Conservation (phyloP, 2,797 vertebrate species). For the Chromobotia macracanthus region DNA sequence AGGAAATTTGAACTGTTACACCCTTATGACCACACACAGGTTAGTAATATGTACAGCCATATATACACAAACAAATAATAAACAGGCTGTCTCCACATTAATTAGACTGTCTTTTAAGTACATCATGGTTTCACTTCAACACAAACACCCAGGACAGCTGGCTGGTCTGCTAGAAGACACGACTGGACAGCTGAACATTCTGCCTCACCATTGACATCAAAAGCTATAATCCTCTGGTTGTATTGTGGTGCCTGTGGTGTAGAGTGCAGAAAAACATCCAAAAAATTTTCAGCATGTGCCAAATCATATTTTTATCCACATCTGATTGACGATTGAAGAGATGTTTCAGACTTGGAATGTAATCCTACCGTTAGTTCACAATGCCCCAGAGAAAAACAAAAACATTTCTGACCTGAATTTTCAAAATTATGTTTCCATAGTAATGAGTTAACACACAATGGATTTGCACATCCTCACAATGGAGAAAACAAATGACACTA, state of each 20-base stretch:
- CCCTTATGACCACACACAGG: too few relatives aligned
- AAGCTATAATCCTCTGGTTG: background rate
- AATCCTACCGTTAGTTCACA: conserved; percentile 53
- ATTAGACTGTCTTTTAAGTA: too few relatives aligned
- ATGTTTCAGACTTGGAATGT: conserved; percentile 45
- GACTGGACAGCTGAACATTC: background rate
- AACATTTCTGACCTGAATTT: conserved; percentile 35
- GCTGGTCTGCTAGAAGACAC: background rate
- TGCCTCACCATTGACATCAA: background rate
- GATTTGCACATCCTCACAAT: conserved; percentile 36
- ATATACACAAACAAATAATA: too few relatives aligned
- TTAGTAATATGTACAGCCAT: too few relatives aligned
- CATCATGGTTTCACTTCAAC: conserved; percentile 66
- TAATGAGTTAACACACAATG: conserved; percentile 53
- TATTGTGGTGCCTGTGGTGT: conserved; percentile 24
- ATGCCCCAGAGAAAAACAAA: conserved; percentile 53
- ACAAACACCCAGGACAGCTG: conserved; percentile 37
- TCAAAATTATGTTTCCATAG: conserved; percentile 48
- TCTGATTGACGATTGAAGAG: conserved; percentile 50
- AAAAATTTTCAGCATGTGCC: conserved; percentile 20
- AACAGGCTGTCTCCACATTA: too few relatives aligned
- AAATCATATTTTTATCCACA: conserved; percentile 44
- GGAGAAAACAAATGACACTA: conserved; percentile 57
- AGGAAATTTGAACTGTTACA: too few relatives aligned
- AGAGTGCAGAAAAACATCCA: conserved; percentile 20